Evolutionary conservation across 2,113 vertebrate species (phyloP).

Genomic region (Albula glossodonta): DNA sequence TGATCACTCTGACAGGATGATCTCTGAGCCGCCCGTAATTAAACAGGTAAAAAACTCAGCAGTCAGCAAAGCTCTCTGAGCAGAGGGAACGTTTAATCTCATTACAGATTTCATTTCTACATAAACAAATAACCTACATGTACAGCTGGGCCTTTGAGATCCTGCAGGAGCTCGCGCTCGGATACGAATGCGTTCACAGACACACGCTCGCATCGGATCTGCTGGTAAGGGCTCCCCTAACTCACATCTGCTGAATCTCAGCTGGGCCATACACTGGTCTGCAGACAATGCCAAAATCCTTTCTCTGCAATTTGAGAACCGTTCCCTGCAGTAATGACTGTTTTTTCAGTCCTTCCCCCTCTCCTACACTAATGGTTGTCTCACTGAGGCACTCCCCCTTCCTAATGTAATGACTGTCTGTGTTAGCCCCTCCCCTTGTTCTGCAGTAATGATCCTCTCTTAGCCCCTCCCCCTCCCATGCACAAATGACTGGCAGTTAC

Average conservation of each 20-base stretch:
- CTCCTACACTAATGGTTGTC: not conserved
- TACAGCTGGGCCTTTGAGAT: not conserved
- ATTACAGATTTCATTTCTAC: not conserved
- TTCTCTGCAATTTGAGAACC: too few relatives aligned
- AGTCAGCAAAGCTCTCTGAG: not conserved
- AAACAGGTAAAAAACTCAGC: conserved; percentile 5
- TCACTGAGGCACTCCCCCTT: not conserved
- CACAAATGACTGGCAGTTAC: not conserved
- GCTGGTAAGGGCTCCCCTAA: not conserved
- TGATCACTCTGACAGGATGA: not conserved
- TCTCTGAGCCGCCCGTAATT: not conserved
- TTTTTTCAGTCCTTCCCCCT: too few relatives aligned
- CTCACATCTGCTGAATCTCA: not conserved
- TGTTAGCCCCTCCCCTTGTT: not conserved
- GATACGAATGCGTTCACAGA: not conserved
- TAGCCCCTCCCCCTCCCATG: not conserved
- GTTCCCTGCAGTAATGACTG: too few relatives aligned
- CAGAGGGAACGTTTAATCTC: not conserved
- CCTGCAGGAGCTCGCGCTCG: not conserved
- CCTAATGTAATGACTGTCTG: not conserved
- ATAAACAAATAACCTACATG: conserved; percentile 6
- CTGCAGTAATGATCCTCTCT: not conserved
- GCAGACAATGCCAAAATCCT: not conserved
- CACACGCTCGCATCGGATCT: not conserved
- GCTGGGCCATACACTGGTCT: not conserved